phyloP scores from a whole-genome alignment of 2,888 invertebrate genomes.

The Agriopis marginaria region DNA sequence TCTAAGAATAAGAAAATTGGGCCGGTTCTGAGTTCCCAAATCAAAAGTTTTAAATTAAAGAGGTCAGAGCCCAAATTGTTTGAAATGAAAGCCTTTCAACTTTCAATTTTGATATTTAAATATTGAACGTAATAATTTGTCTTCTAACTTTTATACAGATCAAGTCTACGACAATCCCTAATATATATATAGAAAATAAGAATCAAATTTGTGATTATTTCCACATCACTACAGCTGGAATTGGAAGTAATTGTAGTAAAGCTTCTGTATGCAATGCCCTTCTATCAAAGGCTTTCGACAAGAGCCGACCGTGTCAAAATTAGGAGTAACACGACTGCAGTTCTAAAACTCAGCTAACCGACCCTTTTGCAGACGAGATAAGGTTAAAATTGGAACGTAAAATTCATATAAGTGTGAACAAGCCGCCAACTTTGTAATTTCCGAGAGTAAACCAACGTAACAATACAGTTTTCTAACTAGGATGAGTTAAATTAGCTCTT shows the following conservation, averaged over 20 bases:
- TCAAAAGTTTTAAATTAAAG: slow-evolving; percentile 11
- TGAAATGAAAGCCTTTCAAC: not conserved
- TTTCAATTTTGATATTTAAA: slow-evolving; percentile 7
- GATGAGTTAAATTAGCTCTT: slow-evolving; percentile 1
- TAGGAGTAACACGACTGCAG: slow-evolving; percentile 12
- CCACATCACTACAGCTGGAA: slow-evolving; percentile 3
- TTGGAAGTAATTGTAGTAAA: slow-evolving; percentile 31
- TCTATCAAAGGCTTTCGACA: slow-evolving; percentile 35
- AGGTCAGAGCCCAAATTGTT: slow-evolving; percentile 14
- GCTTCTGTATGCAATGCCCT: slow-evolving; percentile 28
- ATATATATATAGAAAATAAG: too few species aligned
- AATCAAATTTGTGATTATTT: not conserved
- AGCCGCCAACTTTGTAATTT: slow-evolving; percentile 10
- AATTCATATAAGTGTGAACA: not conserved
- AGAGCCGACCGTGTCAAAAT: slow-evolving; percentile 32
- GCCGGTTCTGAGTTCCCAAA: not conserved
- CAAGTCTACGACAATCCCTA: too few species aligned
- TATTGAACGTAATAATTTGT: not conserved
- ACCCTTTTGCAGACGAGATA: not conserved
- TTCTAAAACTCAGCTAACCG: not conserved
- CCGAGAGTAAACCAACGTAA: slow-evolving; percentile 15
- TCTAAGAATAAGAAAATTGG: slow-evolving; percentile 5
- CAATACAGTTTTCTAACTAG: slow-evolving; percentile 4
- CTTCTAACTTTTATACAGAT: too few species aligned
- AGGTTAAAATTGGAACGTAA: slow-evolving; percentile 7